Base-by-base conservation (phyloP, 2,888 invertebrate genomes). In the Scaptomyza tumidula region DNA sequence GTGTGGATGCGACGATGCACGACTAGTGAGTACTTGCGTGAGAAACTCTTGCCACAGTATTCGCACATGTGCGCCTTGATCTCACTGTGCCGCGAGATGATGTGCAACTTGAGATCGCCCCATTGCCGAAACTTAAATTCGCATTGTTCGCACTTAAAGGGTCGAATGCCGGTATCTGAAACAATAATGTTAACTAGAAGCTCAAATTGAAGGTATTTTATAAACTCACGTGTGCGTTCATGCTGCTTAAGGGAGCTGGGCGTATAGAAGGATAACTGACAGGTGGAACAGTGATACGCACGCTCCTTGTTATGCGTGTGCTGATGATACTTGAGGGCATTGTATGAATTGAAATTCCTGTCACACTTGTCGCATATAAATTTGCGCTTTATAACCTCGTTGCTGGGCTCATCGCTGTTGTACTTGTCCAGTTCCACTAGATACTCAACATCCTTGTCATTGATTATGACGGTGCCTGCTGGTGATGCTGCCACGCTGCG, bases 81-180 rank as follows among this genome's bases (percentile, higher is more conserved):
- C 46, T 95, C 94, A 9, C 96, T 96, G 90, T 97, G 97, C 71
- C 96, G 93, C 3, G 97, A 97, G 33, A 95, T 95, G 65, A 95
- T 95, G 92, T 98, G 97, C 90, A 97, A 97, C 87, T 96, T 97
- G 53, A 97, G 93, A 90, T 97, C 97, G 53, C 97, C 97, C 96
- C 97, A 97, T 90, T 97, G 97, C 0, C 97, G 93, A 92, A 97
- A 97, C 83, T 95, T 94, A 3, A 95, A 94, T 1, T 95, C 95
- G 90, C 97, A 97, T 11, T 88, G 75, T 43, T 95, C 95, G 89
- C 97, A 98, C 83, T 95, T 95, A 92, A 96, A 97, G 0, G 97
- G 97, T 75, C 96, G 96, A 84, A 95, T 96, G n/a, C 96, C 97
- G 75, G 95, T 96, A 92, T 98, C 85, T 86, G 37, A 11, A 39